A percentile compares a stretch with the other conserved stretches of the same genome.
These are phyloP conservation scores for Acromyrmex charruanus DNA, from an alignment of 1,140 invertebrate species.

Conservation along the genomic window DNA sequence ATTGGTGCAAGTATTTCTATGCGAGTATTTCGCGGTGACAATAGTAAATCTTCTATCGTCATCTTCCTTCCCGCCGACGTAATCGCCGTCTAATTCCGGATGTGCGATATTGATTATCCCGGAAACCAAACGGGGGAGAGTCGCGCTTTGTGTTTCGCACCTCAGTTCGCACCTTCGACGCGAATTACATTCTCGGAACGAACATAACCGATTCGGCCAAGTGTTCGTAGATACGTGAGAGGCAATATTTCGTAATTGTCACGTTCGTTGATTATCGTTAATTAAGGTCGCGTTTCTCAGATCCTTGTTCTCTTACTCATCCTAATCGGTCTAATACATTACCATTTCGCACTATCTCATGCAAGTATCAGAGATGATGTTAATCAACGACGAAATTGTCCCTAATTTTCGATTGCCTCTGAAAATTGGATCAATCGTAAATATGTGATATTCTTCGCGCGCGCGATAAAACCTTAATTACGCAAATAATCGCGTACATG, in stretches of 20 bases:
- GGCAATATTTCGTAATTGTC: constrained; percentile 60
- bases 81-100: constrained; percentile 62
- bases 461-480: not conserved
- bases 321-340: not conserved
- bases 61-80: constrained; percentile 24
- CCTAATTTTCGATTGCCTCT: not conserved
- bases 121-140: constrained; percentile 14
- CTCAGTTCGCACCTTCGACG: not conserved
- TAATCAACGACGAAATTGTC: not conserved
- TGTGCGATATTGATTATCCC: constrained; percentile 56
- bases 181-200: not conserved
- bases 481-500: too few relatives aligned
- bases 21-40: constrained; percentile 14
- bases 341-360: not conserved
- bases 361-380: not conserved
- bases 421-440: not conserved
- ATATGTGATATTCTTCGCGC: not conserved
- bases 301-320: not conserved
- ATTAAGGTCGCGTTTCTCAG: constrained; percentile 72
- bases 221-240: not conserved
- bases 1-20: not conserved
- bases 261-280: constrained; percentile 72
- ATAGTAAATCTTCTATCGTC: constrained; percentile 32
- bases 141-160: not conserved
- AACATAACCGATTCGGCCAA: not conserved